Percentiles rank a stretch among this genome's conserved stretches.
Evolutionary conservation across 2,113 vertebrate species (phyloP).

Genomic region (Lepisosteus oculatus): DNA sequence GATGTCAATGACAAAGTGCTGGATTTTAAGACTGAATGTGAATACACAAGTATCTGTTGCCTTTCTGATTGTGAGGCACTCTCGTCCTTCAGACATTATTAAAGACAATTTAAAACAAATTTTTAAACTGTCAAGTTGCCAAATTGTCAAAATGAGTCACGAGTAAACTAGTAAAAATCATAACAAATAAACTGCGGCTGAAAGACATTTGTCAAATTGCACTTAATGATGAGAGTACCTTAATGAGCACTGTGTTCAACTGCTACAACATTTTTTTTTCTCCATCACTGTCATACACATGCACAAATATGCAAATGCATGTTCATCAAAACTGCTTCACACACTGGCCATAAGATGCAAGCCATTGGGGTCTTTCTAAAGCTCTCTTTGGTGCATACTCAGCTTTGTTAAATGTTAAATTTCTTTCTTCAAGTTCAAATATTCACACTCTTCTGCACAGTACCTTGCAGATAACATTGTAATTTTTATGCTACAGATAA

Average conservation of each 20-base stretch:
- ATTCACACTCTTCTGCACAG: too few relatives aligned
- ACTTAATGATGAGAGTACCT: not conserved
- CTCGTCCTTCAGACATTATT: not conserved
- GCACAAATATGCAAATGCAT: not conserved
- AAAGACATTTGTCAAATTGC: not conserved
- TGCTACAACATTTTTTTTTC: too few relatives aligned
- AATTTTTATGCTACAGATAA: too few relatives aligned
- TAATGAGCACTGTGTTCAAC: not conserved
- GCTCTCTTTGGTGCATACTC: too few relatives aligned
- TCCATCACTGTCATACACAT: not conserved
- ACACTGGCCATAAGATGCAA: too few relatives aligned
- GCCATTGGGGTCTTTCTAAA: too few relatives aligned
- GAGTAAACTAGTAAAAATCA: not conserved
- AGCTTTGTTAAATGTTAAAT: too few relatives aligned
- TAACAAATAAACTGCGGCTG: not conserved
- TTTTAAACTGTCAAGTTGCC: not conserved
- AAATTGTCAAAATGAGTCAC: not conserved
- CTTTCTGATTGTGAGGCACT: not conserved
- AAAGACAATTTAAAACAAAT: not conserved
- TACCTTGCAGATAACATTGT: too few relatives aligned
- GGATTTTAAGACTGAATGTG: slow-evolving; percentile 17
- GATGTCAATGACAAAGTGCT: slow-evolving; percentile 20
- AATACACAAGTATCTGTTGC: slow-evolving; percentile 16
- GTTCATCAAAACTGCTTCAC: not conserved
- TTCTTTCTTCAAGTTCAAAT: too few relatives aligned